phyloP scores from a whole-genome alignment of 1,140 invertebrate genomes.

The Leptestheria dahalacensis region DNA sequence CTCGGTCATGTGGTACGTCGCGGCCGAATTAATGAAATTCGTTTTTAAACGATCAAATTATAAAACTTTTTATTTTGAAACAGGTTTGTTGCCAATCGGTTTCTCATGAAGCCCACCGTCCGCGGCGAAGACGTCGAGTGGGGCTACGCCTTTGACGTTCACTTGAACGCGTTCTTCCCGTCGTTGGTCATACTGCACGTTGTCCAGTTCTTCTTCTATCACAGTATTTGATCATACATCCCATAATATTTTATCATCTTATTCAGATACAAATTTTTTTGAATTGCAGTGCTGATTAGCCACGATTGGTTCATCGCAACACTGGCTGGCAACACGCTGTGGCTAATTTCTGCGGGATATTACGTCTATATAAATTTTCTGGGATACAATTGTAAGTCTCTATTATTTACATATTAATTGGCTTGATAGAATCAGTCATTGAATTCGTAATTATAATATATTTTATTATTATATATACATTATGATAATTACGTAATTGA shows the following conservation, averaged over 20 bases:
- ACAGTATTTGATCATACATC: too few relatives aligned
- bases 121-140: slow-evolving; percentile 67
- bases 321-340: slow-evolving; percentile 84
- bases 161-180: slow-evolving; percentile 96
- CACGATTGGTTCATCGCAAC: slow-evolving; percentile 56
- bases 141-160: slow-evolving; percentile 97
- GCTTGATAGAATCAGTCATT: too few relatives aligned
- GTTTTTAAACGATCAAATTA: not conserved
- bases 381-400: slow-evolving; percentile 80
- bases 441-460: slow-evolving; percentile 9
- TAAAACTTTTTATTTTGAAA: slow-evolving; percentile 21
- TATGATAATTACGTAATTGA: too few relatives aligned
- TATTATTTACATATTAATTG: too few relatives aligned
- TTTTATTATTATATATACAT: too few relatives aligned
- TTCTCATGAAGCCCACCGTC: slow-evolving; percentile 52
- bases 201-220: slow-evolving; percentile 76
- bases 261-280: too few relatives aligned
- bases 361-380: slow-evolving; percentile 97
- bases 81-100: slow-evolving; percentile 78
- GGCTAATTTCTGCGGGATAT: slow-evolving; percentile 79
- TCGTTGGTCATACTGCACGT: slow-evolving; percentile 85
- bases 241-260: too few relatives aligned
- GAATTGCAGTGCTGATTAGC: slow-evolving; percentile 51
- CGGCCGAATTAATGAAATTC: slow-evolving; percentile 8
- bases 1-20: slow-evolving; percentile 69